Base-by-base conservation (phyloP, 2,113 vertebrate genomes). In the Egretta garzetta region DNA sequence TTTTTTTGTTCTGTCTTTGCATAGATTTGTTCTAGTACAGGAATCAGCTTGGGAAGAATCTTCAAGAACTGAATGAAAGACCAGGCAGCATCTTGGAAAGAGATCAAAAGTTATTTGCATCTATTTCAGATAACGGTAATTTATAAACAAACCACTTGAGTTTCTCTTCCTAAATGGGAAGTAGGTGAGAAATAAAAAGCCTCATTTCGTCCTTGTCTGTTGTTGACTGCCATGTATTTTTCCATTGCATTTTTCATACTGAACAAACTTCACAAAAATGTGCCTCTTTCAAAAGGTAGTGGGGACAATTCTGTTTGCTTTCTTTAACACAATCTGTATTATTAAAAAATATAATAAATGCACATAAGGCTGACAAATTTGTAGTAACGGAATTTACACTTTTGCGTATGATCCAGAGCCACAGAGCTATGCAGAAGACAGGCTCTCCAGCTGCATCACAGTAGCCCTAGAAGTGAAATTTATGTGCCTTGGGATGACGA, bases 1-100 rank as follows among this genome's bases (percentile, higher is more conserved):
- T 93, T 82, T 15, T 90, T 59, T 86, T 67, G 45, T 80, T 80
- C 92, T 95, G 85, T 96, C 96, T 98, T 80, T 93, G 77, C 70
- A 56, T 94, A 98, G 60, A 75, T 97, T 96, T 94, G 73, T 5
- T 5, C 77, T 77, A n/a, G 89, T 82, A 89, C 81, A 75, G 76
- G 75, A 96, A 94, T 96, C 91, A 89, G 26, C 26, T 73, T 10
- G 45, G 90, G 95, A 96, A 95, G 67, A 41, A 90, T 59, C 56
- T 43, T 27, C 56, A 72, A 68, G 82, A 63, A 30, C 16, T 33
- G 10, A 73, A 72, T 59, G 77, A 83, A 94, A 85, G 43, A 86
- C 8, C n/a, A 77, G 43, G 33, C 14, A 11, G 30, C 3, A 10
- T 73, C 56, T 66, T 35, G 43, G 15, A 88, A 41, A 63, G 22